These are phyloP conservation scores for Automeris io DNA, from an alignment of 2,888 invertebrate genomes.

Conservation along the genomic window DNA sequence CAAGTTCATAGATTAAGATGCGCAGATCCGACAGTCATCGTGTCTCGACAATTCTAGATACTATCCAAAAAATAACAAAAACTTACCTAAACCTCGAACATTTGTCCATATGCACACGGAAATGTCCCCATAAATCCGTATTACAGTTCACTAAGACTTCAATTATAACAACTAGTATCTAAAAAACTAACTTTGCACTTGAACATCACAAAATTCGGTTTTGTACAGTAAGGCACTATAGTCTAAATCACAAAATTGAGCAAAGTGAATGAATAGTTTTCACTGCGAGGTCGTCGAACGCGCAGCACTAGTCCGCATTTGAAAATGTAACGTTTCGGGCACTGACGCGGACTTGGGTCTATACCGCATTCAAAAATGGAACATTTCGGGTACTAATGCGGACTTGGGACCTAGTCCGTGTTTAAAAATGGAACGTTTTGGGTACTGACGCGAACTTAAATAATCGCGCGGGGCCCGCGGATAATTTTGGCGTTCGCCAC, in stretches of 20 bases:
- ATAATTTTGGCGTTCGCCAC: constrained; percentile 41
- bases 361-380: constrained; percentile 15
- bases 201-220: constrained; percentile 61
- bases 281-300: constrained; percentile 60
- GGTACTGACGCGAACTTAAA: not conserved
- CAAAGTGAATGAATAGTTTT: constrained; percentile 57
- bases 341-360: no score
- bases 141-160: constrained; percentile 48
- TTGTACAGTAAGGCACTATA: constrained; percentile 66
- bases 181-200: constrained; percentile 60
- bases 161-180: constrained; percentile 40
- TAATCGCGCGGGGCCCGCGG: not conserved
- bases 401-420: not conserved
- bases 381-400: constrained; percentile 14
- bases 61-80: constrained; percentile 11
- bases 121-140: constrained; percentile 27
- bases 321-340: constrained; percentile 42
- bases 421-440: constrained; percentile 21
- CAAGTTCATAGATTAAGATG: constrained; percentile 75
- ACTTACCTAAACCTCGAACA: constrained; percentile 54
- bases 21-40: constrained; percentile 37
- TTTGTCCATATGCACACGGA: constrained; percentile 53
- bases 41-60: constrained; percentile 16
- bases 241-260: constrained; percentile 72
- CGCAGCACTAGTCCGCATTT: constrained; percentile 41